phyloP scores from a whole-genome alignment of 2,113 vertebrate species.

The Glaucomys volans region DNA sequence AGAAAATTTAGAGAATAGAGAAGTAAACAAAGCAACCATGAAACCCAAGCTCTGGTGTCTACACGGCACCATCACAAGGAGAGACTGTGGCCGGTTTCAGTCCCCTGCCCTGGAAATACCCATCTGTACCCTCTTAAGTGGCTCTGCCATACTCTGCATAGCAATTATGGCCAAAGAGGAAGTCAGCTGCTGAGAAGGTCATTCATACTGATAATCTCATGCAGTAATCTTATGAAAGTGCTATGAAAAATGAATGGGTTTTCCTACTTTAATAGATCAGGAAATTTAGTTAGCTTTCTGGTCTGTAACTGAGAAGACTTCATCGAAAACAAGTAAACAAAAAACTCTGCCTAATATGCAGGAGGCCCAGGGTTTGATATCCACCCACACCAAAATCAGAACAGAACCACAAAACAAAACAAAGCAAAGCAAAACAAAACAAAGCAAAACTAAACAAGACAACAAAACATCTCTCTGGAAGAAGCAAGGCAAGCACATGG shows the following conservation, averaged over 20 bases:
- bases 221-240: not conserved
- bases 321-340: not conserved
- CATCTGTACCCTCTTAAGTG: not conserved
- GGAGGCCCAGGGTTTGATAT: no score
- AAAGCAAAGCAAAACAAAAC: not conserved
- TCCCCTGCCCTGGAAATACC: not conserved
- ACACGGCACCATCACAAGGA: not conserved
- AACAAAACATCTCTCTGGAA: not conserved
- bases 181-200: not conserved
- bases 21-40: not conserved
- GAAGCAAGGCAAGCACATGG: not conserved
- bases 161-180: not conserved
- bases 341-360: not conserved
- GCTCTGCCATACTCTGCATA: not conserved
- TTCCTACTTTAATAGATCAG: not conserved
- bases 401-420: not conserved
- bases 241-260: not conserved
- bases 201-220: not conserved
- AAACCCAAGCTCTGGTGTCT: not conserved
- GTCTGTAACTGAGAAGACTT: not conserved
- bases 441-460: no score
- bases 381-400: no score
- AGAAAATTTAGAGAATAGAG: not conserved
- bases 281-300: not conserved
- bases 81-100: not conserved